These are phyloP conservation scores for Gavialis gangeticus DNA, from an alignment of 2,113 vertebrate species.

Conservation along the genomic window DNA sequence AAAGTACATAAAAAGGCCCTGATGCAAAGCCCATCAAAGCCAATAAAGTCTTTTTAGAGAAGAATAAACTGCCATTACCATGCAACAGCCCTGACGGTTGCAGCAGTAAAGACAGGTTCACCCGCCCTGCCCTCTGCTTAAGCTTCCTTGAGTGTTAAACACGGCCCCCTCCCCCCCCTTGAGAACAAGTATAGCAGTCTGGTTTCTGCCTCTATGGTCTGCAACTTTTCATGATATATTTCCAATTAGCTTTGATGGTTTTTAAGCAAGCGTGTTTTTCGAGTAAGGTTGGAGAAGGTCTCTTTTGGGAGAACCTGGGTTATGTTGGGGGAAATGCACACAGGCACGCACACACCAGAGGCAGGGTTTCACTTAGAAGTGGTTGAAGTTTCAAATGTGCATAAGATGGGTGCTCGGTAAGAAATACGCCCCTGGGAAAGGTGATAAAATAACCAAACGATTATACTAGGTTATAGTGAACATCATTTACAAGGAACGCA, in stretches of 20 bases:
- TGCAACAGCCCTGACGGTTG: constrained; percentile 4
- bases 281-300: neutral
- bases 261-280: neutral
- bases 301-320: neutral
- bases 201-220: neutral
- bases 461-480: neutral
- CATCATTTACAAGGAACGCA: neutral
- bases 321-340: neutral
- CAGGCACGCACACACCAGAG: neutral
- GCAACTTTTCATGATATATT: fast-evolving
- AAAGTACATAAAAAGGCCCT: neutral
- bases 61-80: neutral
- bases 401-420: neutral
- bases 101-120: neutral
- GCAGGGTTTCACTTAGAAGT: constrained; percentile 12
- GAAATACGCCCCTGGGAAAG: neutral
- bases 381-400: neutral
- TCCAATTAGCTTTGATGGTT: neutral
- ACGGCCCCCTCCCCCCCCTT: neutral
- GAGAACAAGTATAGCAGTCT: neutral
- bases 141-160: neutral
- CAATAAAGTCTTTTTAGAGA: neutral
- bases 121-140: neutral
- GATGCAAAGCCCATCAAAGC: neutral
- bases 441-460: neutral